Conservation (phyloP, 2,797 vertebrate genomes). For the Sebastes reedi region DNA sequence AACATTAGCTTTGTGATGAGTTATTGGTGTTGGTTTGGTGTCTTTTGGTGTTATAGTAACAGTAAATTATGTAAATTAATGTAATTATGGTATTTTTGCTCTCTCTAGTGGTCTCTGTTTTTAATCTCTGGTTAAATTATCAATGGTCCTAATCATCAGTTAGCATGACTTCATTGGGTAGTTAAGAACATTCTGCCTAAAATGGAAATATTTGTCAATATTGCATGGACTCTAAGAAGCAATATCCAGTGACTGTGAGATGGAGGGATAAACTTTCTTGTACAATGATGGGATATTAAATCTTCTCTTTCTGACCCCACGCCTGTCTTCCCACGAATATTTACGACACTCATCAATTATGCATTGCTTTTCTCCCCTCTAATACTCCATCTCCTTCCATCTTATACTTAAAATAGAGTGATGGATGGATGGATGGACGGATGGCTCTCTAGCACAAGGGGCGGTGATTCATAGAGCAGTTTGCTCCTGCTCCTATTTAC, state of each 20-base stretch:
- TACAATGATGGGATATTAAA: slow-evolving; percentile 23
- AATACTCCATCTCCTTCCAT: slow-evolving; percentile 29
- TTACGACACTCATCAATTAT: slow-evolving; percentile 68
- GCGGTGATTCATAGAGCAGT: slow-evolving; percentile 46
- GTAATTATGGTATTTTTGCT: not conserved
- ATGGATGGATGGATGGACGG: slow-evolving; percentile 16
- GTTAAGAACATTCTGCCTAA: not conserved
- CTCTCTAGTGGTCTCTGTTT: not conserved
- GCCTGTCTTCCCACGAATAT: slow-evolving; percentile 40
- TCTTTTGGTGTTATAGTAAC: too few relatives aligned
- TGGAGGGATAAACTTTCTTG: not conserved
- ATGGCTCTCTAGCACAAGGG: slow-evolving; percentile 7
- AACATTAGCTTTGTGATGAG: not conserved
- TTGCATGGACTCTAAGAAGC: not conserved
- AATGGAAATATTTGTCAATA: slow-evolving; percentile 3
- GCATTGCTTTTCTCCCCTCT: slow-evolving; percentile 43
- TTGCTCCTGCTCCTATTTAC: slow-evolving; percentile 49
- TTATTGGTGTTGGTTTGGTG: too few relatives aligned
- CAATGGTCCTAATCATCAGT: not conserved
- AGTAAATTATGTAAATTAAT: not conserved
- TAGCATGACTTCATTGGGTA: not conserved
- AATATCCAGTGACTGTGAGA: not conserved
- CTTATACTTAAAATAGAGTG: slow-evolving; percentile 37
- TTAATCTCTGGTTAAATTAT: not conserved
- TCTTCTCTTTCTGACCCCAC: not conserved